Base-by-base conservation (phyloP, 1,140 invertebrate species). In the Pomacea maculata region DNA sequence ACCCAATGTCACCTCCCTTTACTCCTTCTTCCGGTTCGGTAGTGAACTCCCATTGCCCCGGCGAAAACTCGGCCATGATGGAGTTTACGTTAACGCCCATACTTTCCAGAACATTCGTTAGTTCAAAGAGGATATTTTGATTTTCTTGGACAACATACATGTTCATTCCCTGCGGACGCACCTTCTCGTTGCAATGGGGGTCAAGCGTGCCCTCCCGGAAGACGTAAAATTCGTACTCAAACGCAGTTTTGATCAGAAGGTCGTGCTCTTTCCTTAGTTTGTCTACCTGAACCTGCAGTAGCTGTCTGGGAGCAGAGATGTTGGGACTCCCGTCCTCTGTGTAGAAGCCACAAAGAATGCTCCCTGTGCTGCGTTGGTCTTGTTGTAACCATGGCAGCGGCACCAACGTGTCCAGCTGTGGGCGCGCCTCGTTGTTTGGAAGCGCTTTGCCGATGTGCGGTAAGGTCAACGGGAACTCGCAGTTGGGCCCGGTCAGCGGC, bases 11-110 rank as follows among this genome's bases (percentile, higher is more conserved):
- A 14, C 68, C 82, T 29, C 78, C 74, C 21, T 34, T 21, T 25
- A 82, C 74, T 19, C 82, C 82, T 25, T 80, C 75, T n/a, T 80
- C 11, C 1, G 82, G 82, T 1, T 68, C 61, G 12, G 79, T 80
- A 21, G 82, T 82, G 15, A 82, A 29, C 75, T 82, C 82, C 75
- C 78, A 82, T 64, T 82, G 82, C 3, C 70, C 82, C 6, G 67
- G 52, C 1, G 65, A 34, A 25, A 77, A 67, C 29, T 82, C 82
- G 21, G 82, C 25, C 78, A 75, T 70, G 17, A 80, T 52, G 4
- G 82, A 34, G 25, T 75, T 61, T 52, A 82, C 54, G 61, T 67
- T 65, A 15, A 80, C 65, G 9, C 78, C 78, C 57, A 79, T 75
- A 12, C 25, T 25, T n/a, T 80, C 54, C 0, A 82, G 34, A 25